phyloP scores from a whole-genome alignment of 2,888 invertebrate genomes.

The Noctua fimbriata region DNA sequence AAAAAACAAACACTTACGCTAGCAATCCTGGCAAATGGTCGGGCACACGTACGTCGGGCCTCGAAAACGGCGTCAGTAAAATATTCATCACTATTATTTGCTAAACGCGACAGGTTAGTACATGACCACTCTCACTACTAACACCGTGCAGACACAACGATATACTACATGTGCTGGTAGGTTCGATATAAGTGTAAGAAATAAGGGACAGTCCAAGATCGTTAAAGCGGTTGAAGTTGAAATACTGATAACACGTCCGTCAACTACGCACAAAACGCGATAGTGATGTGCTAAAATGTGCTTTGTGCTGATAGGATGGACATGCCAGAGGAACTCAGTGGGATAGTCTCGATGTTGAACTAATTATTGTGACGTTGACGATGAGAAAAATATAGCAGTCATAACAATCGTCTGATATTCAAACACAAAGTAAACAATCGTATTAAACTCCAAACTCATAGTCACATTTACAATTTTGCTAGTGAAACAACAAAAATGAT shows the following conservation, averaged over 20 bases:
- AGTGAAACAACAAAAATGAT: background rate
- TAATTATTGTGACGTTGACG: background rate
- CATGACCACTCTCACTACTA: constrained; percentile 64
- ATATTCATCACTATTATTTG: constrained; percentile 72
- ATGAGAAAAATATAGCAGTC: background rate
- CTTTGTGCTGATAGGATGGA: constrained; percentile 53
- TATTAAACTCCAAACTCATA: background rate
- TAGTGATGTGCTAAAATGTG: constrained; percentile 59
- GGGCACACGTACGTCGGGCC: constrained; percentile 66
- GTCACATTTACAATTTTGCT: background rate
- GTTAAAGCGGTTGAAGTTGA: constrained; percentile 34
- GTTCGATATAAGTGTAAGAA: constrained; percentile 45
- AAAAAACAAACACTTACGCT: constrained; percentile 69
- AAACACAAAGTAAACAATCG: background rate
- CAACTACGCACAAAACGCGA: constrained; percentile 60
- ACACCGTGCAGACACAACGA: constrained; percentile 46
- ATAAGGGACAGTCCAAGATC: constrained; percentile 60
- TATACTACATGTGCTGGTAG: constrained; percentile 50
- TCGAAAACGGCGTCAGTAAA: constrained; percentile 72
- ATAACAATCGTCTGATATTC: background rate
- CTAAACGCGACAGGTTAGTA: constrained; percentile 56
- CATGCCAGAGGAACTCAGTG: constrained; percentile 9
- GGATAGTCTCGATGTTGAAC: constrained; percentile 40
- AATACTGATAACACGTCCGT: constrained; percentile 62
- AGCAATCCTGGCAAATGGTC: constrained; percentile 72